Evolutionary conservation across 2,797 vertebrate genomes (phyloP).

Genomic region (Lateolabrax maculatus): DNA sequence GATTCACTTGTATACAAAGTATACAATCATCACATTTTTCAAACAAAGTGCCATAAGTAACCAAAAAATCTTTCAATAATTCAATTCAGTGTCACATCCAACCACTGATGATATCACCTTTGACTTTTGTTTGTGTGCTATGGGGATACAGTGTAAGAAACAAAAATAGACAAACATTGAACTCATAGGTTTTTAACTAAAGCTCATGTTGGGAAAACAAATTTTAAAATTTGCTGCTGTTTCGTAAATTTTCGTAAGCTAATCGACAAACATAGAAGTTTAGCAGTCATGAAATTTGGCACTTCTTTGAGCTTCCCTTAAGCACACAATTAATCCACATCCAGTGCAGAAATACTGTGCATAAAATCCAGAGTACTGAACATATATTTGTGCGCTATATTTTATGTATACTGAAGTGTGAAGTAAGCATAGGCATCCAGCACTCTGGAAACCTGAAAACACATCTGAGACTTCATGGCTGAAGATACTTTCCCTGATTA

Average conservation of each 20-base stretch:
- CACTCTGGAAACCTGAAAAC: slow-evolving; percentile 6
- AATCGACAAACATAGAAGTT: slow-evolving; percentile 27
- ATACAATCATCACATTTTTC: slow-evolving; percentile 56
- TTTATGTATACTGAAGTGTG: slow-evolving; percentile 12
- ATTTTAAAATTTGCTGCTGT: not conserved
- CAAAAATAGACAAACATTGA: slow-evolving; percentile 22
- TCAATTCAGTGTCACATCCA: slow-evolving; percentile 30
- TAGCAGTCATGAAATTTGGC: slow-evolving; percentile 50
- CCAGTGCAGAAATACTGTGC: slow-evolving; percentile 34
- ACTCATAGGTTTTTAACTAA: slow-evolving; percentile 12
- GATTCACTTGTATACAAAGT: slow-evolving; percentile 59
- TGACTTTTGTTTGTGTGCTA: slow-evolving; percentile 39
- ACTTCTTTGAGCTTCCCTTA: slow-evolving; percentile 47
- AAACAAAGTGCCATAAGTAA: slow-evolving; percentile 57
- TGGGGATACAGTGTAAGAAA: not conserved
- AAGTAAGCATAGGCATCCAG: slow-evolving; percentile 8
- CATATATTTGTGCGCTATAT: slow-evolving; percentile 30
- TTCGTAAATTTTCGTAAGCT: not conserved
- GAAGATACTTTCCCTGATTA: slow-evolving; percentile 20
- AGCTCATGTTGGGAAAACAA: not conserved
- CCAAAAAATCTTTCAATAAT: slow-evolving; percentile 14
- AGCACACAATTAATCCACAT: slow-evolving; percentile 19
- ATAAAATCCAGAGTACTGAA: slow-evolving; percentile 31
- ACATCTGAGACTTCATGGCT: slow-evolving; percentile 26
- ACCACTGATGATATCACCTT: slow-evolving; percentile 21